These are phyloP conservation scores for Lycaena phlaeas DNA, from an alignment of 2,888 invertebrate species.

Conservation along the genomic window DNA sequence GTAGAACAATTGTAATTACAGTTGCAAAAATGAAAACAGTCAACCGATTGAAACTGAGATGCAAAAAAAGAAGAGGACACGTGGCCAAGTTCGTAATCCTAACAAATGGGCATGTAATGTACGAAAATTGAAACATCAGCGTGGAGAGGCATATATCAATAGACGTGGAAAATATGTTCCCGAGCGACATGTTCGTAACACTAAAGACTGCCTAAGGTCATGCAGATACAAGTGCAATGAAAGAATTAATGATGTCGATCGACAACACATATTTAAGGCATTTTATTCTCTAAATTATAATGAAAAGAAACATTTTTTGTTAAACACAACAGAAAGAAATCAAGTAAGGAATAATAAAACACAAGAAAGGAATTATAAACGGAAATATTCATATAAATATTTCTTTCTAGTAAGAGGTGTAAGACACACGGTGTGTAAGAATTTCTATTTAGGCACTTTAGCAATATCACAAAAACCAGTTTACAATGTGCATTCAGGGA, in stretches of 20 bases:
- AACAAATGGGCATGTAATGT: conserved; percentile 58
- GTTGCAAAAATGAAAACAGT: conserved; percentile 29
- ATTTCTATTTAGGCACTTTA: conserved; percentile 59
- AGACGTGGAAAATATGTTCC: conserved; percentile 56
- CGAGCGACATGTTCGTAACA: conserved; percentile 42
- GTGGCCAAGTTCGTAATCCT: conserved; percentile 43
- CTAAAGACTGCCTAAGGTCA: conserved; percentile 52
- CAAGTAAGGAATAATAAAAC: conserved; percentile 36
- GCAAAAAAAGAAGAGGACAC: conserved; percentile 29
- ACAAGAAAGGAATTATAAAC: conserved; percentile 29
- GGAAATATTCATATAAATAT: conserved; percentile 56
- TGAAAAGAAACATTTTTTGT: conserved; percentile 58
- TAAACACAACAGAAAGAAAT: conserved; percentile 54
- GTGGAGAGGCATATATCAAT: conserved; percentile 57
- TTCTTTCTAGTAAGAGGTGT: conserved; percentile 49
- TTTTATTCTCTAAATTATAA: conserved; percentile 55
- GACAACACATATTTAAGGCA: conserved; percentile 56
- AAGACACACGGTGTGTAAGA: conserved; percentile 52
- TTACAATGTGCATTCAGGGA: conserved; percentile 57
- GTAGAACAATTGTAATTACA: too few relatives aligned
- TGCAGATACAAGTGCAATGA: conserved; percentile 60
- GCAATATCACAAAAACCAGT: conserved; percentile 62
- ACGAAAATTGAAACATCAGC: conserved; percentile 53
- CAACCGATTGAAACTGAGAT: conserved; percentile 18
- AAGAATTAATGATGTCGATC: conserved; percentile 43